These are phyloP conservation scores for Penaeus vannamei DNA, from an alignment of 1,140 invertebrate species.

Conservation along the genomic window DNA sequence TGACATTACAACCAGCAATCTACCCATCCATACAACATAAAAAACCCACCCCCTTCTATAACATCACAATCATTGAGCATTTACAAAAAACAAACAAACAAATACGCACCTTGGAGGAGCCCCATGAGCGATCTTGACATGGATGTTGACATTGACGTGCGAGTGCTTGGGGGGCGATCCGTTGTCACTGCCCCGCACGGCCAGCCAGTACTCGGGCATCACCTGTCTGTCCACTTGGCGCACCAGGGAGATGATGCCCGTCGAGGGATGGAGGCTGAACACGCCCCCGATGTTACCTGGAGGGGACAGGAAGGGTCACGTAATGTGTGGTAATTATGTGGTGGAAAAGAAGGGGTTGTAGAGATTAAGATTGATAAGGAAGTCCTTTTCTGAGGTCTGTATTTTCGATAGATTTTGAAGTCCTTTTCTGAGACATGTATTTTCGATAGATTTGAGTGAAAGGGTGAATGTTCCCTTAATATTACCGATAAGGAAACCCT, in stretches of 20 bases:
- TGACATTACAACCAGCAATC: no score
- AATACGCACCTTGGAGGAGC: slow-evolving; percentile 82
- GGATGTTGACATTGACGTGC: slow-evolving; percentile 72
- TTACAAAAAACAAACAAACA: no score
- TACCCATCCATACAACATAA: no score
- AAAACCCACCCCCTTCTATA: no score
- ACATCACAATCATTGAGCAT: no score
- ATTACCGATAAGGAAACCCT: no score
- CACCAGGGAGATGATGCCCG: slow-evolving; percentile 84
- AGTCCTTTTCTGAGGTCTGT: not conserved
- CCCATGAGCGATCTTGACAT: slow-evolving; percentile 81
- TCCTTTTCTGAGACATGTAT: not conserved
- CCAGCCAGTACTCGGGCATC: slow-evolving; percentile 82
- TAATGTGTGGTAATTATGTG: not conserved
- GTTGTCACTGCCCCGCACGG: slow-evolving; percentile 77
- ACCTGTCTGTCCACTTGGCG: slow-evolving; percentile 86
- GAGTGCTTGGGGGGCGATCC: slow-evolving; percentile 78
- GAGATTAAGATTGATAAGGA: not conserved
- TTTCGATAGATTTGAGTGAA: no score
- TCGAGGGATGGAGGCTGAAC: slow-evolving; percentile 84
- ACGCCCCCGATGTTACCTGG: slow-evolving; percentile 65
- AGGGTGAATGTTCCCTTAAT: no score
- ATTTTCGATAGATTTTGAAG: not conserved
- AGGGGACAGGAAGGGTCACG: not conserved
- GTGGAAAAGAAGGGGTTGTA: not conserved